These are phyloP conservation scores for Fulmarus glacialis DNA, from an alignment of 2,113 vertebrate genomes.

Conservation along the genomic window DNA sequence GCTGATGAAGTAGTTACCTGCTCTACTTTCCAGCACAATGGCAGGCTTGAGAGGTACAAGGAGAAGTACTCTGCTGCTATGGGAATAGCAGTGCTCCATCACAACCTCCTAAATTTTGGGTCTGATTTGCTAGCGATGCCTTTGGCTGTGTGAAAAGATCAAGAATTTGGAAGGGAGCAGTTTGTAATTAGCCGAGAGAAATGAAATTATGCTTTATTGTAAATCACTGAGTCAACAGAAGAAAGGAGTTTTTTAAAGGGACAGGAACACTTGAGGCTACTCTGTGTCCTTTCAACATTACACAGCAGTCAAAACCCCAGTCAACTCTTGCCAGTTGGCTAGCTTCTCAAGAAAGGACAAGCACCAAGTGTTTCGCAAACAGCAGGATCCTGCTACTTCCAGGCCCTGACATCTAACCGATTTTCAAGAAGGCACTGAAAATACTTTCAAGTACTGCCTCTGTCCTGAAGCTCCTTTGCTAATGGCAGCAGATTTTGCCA, in stretches of 20 bases:
- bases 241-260: conserved; percentile 36
- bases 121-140: neutral
- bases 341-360: neutral
- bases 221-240: conserved; percentile 15
- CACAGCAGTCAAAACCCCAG: neutral
- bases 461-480: neutral
- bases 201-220: neutral
- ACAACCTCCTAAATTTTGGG: neutral
- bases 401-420: neutral
- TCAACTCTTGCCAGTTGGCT: neutral
- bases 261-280: conserved; percentile 31
- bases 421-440: neutral
- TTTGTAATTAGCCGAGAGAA: conserved; percentile 1
- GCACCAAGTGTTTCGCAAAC: neutral
- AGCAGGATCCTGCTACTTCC: neutral
- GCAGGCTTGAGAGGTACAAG: neutral
- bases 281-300: neutral
- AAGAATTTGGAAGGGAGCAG: neutral
- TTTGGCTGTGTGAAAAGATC: neutral
- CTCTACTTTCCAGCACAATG: conserved; percentile 15
- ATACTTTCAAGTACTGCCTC: neutral
- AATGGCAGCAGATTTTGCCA: neutral
- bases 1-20: conserved; percentile 51
- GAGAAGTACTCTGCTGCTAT: neutral
- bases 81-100: neutral